Evolutionary conservation across 1,140 invertebrate genomes (phyloP), one percentile per base, ranked within the genome.

Genomic region (Argopecten irradians): DNA sequence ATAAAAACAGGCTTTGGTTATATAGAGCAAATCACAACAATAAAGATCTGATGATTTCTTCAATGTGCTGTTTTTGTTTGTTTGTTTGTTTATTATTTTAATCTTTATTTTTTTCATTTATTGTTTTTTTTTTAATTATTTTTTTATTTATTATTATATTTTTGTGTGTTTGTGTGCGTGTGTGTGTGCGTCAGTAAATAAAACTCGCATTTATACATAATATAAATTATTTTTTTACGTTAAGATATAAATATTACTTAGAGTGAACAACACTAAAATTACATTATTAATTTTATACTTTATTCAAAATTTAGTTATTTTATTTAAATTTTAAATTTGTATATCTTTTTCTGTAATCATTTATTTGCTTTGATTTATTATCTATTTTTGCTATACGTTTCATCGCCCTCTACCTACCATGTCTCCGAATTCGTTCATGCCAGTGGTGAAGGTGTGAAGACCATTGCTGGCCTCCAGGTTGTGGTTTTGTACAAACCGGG

Each of bases 401-500:
- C n/a, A n/a, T n/a, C n/a, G n/a, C n/a, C n/a, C n/a, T 86, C 22
- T 14, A 88, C 90, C 34, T 87, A 94, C 93, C 93, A 94, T 93
- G 55, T 96, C 95, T 84, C 94, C 93, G 34, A 93, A 95, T 85
- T 95, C 90, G 91, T 96, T 95, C 89, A 95, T 90, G 43, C 95
- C 95, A 14, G 95, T 90, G 34, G 91, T 89, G 93, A 92, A 96
- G 13, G 93, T 93, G 87, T 94, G 92, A 0, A 93, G 83, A 0
- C 98, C 98, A 84, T 96, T 92, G 90, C 97, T 96, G 83, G 93
- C 95, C 33, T 93, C 88, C 16, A 94, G 43, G 96, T 99, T 99
- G 94, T 99, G 98, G 93, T 97, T 97, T 41, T 97, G 97, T 94
- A 99, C 97, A 83, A 88, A 91, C 14, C 91, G 86, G 2, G 94